Evolutionary conservation across 2,888 invertebrate species (phyloP).

Genomic region (Macrophya alboannulata): DNA sequence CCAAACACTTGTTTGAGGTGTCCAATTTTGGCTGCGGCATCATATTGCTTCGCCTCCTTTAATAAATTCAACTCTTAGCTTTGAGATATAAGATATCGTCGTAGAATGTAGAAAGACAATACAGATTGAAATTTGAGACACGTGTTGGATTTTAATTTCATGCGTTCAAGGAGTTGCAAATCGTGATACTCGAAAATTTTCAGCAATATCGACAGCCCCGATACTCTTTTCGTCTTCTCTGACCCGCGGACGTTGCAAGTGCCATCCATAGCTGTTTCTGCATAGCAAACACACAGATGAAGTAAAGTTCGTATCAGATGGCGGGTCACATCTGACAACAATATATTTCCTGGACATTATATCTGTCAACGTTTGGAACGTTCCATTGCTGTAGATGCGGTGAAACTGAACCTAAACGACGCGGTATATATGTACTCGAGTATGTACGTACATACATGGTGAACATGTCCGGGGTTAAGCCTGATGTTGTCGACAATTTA

Average conservation of each 20-base stretch:
- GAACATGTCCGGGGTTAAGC: constrained; percentile 36
- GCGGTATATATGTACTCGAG: background rate
- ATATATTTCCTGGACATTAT: constrained; percentile 46
- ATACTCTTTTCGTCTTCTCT: background rate
- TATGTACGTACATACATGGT: background rate
- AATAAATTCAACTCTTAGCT: background rate
- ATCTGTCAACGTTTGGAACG: constrained; percentile 14
- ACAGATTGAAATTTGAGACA: background rate
- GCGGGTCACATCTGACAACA: constrained; percentile 25
- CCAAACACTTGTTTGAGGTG: background rate
- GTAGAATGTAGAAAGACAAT: background rate
- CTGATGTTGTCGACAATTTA: constrained; percentile 40
- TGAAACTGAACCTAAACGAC: background rate
- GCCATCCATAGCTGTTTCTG: background rate
- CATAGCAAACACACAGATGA: background rate
- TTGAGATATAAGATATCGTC: background rate
- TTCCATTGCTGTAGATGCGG: background rate
- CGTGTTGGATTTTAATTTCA: background rate
- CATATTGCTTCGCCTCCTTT: background rate
- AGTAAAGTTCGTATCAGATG: constrained; percentile 37
- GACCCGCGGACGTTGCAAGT: background rate
- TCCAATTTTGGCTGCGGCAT: background rate
- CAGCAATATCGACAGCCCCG: background rate
- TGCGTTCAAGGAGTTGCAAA: background rate
- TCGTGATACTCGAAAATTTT: background rate